phyloP scores from a whole-genome alignment of 2,888 invertebrate species.

The Limulus polyphemus region DNA sequence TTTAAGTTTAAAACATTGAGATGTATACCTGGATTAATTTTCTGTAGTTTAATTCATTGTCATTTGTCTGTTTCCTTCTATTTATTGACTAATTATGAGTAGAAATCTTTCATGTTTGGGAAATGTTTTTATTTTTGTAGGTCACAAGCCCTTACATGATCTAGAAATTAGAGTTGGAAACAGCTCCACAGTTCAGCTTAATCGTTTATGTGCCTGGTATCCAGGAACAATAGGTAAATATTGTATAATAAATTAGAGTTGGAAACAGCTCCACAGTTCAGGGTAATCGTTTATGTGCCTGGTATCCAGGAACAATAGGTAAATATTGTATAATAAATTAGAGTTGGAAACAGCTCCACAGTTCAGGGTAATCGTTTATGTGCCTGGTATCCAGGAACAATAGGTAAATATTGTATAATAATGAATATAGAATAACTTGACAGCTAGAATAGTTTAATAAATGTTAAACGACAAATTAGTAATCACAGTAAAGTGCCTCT shows the following conservation, averaged over 20 bases:
- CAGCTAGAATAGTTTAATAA: no score
- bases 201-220: conserved; percentile 85
- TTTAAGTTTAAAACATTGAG: no score
- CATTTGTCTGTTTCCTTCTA: no score
- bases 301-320: conserved; percentile 70
- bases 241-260: conserved; percentile 43
- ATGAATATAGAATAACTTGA: conserved; percentile 17
- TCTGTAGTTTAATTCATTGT: no score
- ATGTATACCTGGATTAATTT: no score
- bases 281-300: conserved; percentile 78
- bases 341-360: conserved; percentile 64
- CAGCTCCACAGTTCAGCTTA: conserved; percentile 69
- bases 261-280: conserved; percentile 77
- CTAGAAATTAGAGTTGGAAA: conserved; percentile 60
- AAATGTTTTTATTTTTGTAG: conserved; percentile 37
- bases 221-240: conserved; percentile 54
- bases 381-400: conserved; percentile 84
- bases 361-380: conserved; percentile 77
- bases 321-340: conserved; percentile 40
- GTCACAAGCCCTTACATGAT: conserved; percentile 76
- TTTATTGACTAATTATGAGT: no score
- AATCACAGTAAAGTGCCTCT: no score
- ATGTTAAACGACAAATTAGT: no score
- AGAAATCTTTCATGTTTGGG: no score
- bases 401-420: conserved; percentile 39